phyloP scores from a whole-genome alignment of 2,113 vertebrate species.

The Pelodiscus sinensis region DNA sequence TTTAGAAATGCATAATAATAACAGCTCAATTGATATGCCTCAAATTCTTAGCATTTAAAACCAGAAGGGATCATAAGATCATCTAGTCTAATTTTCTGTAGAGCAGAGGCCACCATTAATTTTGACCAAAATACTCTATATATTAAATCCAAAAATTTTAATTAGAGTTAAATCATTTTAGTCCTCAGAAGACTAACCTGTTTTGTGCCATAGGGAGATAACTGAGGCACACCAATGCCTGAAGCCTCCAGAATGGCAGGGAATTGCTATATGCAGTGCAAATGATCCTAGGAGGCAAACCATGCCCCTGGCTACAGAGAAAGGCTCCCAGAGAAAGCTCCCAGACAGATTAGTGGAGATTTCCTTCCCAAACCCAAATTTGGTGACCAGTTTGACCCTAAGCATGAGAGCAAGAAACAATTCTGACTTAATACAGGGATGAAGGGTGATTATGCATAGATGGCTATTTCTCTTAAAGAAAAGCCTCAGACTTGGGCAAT shows the following conservation, averaged over 20 bases:
- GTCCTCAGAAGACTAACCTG: neutral
- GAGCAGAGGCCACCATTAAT: neutral
- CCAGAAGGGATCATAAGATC: neutral
- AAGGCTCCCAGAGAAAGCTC: neutral
- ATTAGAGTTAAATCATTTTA: neutral
- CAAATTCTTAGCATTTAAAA: neutral
- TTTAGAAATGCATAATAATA: slow-evolving; percentile 12
- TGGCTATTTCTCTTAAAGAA: neutral
- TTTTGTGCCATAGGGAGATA: neutral
- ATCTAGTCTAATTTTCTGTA: slow-evolving; percentile 13
- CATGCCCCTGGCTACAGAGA: neutral
- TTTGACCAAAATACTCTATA: neutral
- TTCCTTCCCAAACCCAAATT: neutral
- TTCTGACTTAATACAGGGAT: neutral
- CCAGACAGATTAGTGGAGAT: neutral
- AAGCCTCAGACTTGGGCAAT: neutral
- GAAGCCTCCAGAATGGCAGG: neutral
- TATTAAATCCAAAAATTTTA: neutral
- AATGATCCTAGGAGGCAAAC: neutral
- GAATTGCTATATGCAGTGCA: neutral
- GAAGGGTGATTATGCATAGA: neutral
- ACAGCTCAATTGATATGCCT: neutral
- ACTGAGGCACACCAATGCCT: neutral
- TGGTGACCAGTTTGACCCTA: neutral
- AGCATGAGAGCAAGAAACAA: neutral